Evolutionary conservation across 1,140 invertebrate genomes (phyloP).

Genomic region (Tetramorium alpestre): DNA sequence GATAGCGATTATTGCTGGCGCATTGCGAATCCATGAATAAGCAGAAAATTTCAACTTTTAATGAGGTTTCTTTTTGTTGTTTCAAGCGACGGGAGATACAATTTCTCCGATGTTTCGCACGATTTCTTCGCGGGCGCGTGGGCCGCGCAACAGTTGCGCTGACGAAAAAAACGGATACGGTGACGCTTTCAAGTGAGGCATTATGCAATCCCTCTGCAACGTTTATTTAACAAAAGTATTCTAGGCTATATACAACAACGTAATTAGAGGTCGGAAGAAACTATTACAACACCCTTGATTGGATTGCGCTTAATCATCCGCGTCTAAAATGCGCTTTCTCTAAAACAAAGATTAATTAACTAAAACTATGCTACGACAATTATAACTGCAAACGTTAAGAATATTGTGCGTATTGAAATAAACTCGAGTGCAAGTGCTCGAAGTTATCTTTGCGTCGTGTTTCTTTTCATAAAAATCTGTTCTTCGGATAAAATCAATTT

Average conservation of each 20-base stretch:
- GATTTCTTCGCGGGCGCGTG: conserved; percentile 2
- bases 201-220: conserved; percentile 36
- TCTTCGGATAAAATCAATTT: not conserved
- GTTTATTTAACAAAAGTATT: conserved; percentile 57
- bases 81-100: not conserved
- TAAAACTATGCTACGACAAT: not conserved
- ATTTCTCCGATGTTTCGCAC: conserved; percentile 35
- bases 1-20: not conserved
- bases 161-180: conserved; percentile 7
- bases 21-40: conserved; percentile 1
- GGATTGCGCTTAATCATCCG: conserved; percentile 1
- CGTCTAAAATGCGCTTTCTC: conserved; percentile 50
- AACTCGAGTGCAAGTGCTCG: conserved; percentile 4
- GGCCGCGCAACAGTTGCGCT: not conserved
- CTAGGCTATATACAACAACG: conserved; percentile 55
- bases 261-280: conserved; percentile 16
- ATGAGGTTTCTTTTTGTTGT: conserved; percentile 5
- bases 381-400: not conserved
- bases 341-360: conserved; percentile 10
- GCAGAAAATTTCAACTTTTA: conserved; percentile 10
- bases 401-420: not conserved
- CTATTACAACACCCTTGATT: conserved; percentile 28
- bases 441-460: not conserved
- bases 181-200: not conserved
- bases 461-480: not conserved